Base-by-base conservation (phyloP, 1,140 invertebrate species). In the Zaprionus africanus region DNA sequence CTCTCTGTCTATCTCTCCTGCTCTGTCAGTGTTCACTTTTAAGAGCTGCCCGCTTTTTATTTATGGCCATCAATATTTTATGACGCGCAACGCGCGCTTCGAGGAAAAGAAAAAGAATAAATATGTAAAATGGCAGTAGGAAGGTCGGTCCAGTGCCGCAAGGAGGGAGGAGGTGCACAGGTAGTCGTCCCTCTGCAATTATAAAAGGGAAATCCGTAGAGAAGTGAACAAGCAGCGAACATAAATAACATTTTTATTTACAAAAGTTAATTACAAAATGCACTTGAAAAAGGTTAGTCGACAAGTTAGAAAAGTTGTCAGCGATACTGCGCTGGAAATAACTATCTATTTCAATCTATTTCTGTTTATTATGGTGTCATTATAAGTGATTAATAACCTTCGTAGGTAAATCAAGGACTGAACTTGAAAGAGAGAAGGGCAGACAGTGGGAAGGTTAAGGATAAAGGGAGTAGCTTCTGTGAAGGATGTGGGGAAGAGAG, bases 1-100 rank as follows among this genome's bases (percentile, higher is more conserved):
- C 28, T 31, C 24, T 51, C 26, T 6, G 7, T 19, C 17, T n/a
- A 12, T 26, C 43, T 12, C 13, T 53, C 22, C 22, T 19, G 5
- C 24, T 15, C 13, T 24, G 54, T 46, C 65, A 59, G 68, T 58
- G 53, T 78, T 71, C 81, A 59, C 76, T 80, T 82, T 82, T 46
- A 80, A 82, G 76, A 70, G 77, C 77, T 73, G 66, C 60, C 81
- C 77, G 81, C 77, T 84, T 80, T 69, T 84, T 83, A 83, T 84
- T 83, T 83, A 83, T 83, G 77, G 77, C 77, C 81, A 84, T 83
- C 81, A 84, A 83, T 83, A 84, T 83, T 83, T 83, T 80, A 83
- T 84, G 81, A 83, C 73, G 73, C 72, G 63, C 81, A 83, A 79
- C 41, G 41, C 71, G 81, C 76, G 75, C 72, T 58, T 22, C 31